phyloP scores from a whole-genome alignment of 1,140 invertebrate species.

The Protaetia brevitarsis region DNA sequence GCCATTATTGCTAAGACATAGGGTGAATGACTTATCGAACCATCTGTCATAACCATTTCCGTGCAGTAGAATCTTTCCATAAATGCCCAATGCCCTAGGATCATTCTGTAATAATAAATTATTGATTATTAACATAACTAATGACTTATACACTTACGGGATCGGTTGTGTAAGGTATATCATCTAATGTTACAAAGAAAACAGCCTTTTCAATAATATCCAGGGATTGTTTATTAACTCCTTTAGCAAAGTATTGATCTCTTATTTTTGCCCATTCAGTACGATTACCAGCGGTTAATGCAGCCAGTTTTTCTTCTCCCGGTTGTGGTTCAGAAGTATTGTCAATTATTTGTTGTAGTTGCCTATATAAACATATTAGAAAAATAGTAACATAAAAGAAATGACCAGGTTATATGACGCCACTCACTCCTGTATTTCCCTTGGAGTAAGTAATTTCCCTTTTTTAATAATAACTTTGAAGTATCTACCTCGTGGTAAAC shows the following conservation, averaged over 20 bases:
- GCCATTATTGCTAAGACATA: conserved; percentile 91
- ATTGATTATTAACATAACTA: background rate
- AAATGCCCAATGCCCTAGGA: conserved; percentile 80
- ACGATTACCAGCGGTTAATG: conserved; percentile 88
- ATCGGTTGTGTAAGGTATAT: conserved; percentile 81
- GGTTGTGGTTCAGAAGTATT: conserved; percentile 65
- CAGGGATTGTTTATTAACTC: conserved; percentile 84
- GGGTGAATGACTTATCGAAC: conserved; percentile 99
- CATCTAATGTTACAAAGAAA: conserved; percentile 89
- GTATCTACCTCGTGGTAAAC: conserved; percentile 92
- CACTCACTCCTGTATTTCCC: conserved; percentile 83
- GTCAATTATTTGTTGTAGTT: conserved; percentile 88
- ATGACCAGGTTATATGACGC: no score
- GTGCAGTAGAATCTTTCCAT: conserved; percentile 83
- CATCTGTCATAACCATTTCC: conserved; percentile 96
- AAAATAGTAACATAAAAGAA: no score
- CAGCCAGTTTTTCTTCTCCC: conserved; percentile 86
- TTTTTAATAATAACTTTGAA: conserved; percentile 92
- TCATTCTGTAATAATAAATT: conserved; percentile 56
- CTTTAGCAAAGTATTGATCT: conserved; percentile 69
- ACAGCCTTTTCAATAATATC: conserved; percentile 92
- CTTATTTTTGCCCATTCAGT: conserved; percentile 86
- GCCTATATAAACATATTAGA: conserved; percentile 59
- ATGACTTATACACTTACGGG: conserved; percentile 64
- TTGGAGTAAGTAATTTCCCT: conserved; percentile 76